Evolutionary conservation across 1,140 invertebrate genomes (phyloP).

Genomic region (Amphibalanus amphitrite): DNA sequence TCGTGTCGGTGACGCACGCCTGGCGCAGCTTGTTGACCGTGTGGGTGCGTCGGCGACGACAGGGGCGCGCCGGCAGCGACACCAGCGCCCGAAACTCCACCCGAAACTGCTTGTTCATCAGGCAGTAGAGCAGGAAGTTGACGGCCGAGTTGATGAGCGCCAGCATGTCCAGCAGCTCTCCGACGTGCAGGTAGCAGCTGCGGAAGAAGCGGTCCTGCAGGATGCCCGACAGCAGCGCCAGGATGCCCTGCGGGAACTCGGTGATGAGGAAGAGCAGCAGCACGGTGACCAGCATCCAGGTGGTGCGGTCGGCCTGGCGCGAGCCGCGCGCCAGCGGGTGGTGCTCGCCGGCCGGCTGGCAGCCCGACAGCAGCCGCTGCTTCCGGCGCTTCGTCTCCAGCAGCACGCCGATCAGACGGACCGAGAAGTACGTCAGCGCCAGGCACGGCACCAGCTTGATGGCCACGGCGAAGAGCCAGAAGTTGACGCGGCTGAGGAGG

Average conservation of each 20-base stretch:
- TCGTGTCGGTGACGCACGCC: too few species aligned
- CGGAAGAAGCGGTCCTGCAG: constrained; percentile 17
- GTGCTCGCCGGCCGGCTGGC: too few species aligned
- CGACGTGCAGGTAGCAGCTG: constrained; percentile 39
- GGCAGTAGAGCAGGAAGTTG: constrained; percentile 86
- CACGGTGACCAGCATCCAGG: constrained; percentile 73
- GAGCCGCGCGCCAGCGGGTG: background rate
- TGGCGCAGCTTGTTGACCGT: too few species aligned
- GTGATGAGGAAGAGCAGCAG: constrained; percentile 67
- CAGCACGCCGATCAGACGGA: constrained; percentile 46
- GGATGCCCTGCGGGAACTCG: constrained; percentile 47
- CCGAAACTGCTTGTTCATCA: constrained; percentile 87
- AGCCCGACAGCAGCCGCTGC: constrained; percentile 31
- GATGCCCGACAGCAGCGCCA: constrained; percentile 18
- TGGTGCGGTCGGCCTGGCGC: constrained; percentile 52
- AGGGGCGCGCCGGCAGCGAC: too few species aligned
- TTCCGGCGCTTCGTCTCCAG: constrained; percentile 44
- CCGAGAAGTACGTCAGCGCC: constrained; percentile 62
- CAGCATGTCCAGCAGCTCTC: constrained; percentile 78
- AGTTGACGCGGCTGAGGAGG: constrained; percentile 51
- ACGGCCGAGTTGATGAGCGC: constrained; percentile 80
- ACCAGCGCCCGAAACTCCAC: too few species aligned
- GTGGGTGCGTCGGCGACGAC: too few species aligned
- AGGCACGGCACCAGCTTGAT: constrained; percentile 69
- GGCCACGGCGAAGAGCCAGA: constrained; percentile 70